phyloP scores from a whole-genome alignment of 2,113 vertebrate species.

The Trogon melanurus region DNA sequence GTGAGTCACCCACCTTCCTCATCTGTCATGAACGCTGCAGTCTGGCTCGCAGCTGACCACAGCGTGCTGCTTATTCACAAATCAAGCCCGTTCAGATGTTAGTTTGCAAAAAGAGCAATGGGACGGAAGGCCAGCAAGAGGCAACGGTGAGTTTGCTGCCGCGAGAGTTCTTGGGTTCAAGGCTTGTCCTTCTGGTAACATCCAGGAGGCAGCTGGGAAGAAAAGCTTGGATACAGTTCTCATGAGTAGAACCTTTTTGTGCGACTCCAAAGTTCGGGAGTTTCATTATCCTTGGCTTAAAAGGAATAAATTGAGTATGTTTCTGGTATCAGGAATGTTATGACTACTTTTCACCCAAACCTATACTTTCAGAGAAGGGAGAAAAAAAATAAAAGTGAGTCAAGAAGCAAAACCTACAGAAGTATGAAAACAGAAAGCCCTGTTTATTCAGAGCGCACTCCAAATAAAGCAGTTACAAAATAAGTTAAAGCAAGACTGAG shows the following conservation, averaged over 20 bases:
- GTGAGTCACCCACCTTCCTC: slow-evolving; percentile 20
- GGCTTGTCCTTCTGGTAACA: not conserved
- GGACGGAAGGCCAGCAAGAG: not conserved
- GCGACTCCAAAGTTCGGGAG: not conserved
- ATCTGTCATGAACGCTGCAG: not conserved
- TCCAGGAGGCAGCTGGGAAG: not conserved
- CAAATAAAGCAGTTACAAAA: slow-evolving; percentile 4
- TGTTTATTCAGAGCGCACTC: not conserved
- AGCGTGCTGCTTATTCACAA: not conserved
- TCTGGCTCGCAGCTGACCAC: slow-evolving; percentile 5
- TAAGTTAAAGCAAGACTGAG: slow-evolving; percentile 14
- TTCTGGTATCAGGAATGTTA: not conserved
- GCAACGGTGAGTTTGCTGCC: not conserved
- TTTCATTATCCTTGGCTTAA: not conserved
- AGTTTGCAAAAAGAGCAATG: not conserved
- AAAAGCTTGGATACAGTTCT: not conserved
- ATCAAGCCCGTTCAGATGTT: not conserved
- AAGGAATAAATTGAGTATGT: not conserved
- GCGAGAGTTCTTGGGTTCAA: not conserved
- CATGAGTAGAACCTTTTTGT: not conserved
- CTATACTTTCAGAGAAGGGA: not conserved
- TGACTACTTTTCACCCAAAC: not conserved
- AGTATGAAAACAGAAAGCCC: not conserved
- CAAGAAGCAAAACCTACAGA: not conserved
- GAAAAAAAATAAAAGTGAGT: not conserved